phyloP scores from a whole-genome alignment of 1,140 invertebrate species.

The Drosophila nebulosa region DNA sequence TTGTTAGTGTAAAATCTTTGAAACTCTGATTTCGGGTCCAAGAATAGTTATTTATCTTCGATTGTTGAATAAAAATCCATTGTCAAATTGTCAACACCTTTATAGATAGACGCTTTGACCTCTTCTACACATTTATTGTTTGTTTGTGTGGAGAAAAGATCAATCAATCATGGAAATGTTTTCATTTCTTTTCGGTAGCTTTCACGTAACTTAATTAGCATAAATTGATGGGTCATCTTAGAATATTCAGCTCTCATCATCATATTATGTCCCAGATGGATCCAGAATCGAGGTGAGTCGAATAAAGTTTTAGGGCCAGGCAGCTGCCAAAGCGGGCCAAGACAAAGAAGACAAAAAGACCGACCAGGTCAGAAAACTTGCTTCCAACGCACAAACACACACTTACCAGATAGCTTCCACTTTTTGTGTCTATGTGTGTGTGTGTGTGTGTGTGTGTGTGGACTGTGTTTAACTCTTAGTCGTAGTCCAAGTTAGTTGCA shows the following conservation, averaged over 20 bases:
- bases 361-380: slow-evolving; percentile 4
- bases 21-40: too few species aligned
- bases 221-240: slow-evolving; percentile 2
- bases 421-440: neutral
- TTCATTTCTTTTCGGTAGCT: slow-evolving; percentile 2
- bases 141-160: neutral
- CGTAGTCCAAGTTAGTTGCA: neutral
- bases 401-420: neutral
- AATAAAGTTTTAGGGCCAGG: neutral
- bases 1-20: too few species aligned
- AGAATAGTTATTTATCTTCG: neutral
- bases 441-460: neutral
- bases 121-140: neutral
- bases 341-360: neutral
- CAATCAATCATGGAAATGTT: neutral
- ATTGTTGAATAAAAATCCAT: neutral
- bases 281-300: neutral
- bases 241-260: neutral
- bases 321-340: neutral
- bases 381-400: neutral
- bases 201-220: slow-evolving; percentile 13
- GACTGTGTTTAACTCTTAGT: neutral
- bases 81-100: neutral
- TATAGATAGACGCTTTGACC: neutral
- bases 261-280: neutral